These are phyloP conservation scores for Mustela nigripes DNA, from an alignment of 2,113 vertebrate species.

Conservation along the genomic window DNA sequence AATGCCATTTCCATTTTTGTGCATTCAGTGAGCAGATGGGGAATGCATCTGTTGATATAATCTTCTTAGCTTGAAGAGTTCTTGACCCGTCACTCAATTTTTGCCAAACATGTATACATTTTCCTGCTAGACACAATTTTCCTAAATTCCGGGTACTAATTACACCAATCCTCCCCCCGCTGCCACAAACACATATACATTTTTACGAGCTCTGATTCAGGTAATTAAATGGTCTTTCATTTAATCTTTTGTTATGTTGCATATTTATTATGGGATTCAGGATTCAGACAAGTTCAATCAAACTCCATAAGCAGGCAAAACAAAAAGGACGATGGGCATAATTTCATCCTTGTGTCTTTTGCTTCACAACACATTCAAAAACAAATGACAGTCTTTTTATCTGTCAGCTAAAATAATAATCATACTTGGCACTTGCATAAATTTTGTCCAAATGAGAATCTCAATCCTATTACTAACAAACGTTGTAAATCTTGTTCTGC, in stretches of 20 bases:
- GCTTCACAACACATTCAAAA: constrained; percentile 66
- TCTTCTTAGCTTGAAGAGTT: constrained; percentile 80
- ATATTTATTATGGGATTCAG: constrained; percentile 67
- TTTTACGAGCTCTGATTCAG: constrained; percentile 71
- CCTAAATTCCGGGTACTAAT: constrained; percentile 74
- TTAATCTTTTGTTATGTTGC: constrained; percentile 69
- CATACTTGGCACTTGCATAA: constrained; percentile 18
- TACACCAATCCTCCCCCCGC: constrained; percentile 16
- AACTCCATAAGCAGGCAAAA: constrained; percentile 63
- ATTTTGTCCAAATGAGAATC: constrained; percentile 51
- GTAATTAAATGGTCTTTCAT: constrained; percentile 77
- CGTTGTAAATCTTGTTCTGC: constrained; percentile 26
- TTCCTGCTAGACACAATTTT: constrained; percentile 74
- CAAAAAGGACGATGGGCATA: constrained; percentile 58
- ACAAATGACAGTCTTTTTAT: constrained; percentile 65
- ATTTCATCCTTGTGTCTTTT: constrained; percentile 70
- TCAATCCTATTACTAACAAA: neutral
- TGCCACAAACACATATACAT: constrained; percentile 50
- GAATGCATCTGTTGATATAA: constrained; percentile 78
- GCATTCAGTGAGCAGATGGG: constrained; percentile 74
- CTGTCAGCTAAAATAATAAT: constrained; percentile 73
- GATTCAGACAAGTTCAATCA: constrained; percentile 75
- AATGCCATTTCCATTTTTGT: constrained; percentile 75
- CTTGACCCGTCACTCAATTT: constrained; percentile 78
- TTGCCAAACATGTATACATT: constrained; percentile 74